Conservation (phyloP, 2,113 vertebrate species). For the Nymphicus hollandicus region DNA sequence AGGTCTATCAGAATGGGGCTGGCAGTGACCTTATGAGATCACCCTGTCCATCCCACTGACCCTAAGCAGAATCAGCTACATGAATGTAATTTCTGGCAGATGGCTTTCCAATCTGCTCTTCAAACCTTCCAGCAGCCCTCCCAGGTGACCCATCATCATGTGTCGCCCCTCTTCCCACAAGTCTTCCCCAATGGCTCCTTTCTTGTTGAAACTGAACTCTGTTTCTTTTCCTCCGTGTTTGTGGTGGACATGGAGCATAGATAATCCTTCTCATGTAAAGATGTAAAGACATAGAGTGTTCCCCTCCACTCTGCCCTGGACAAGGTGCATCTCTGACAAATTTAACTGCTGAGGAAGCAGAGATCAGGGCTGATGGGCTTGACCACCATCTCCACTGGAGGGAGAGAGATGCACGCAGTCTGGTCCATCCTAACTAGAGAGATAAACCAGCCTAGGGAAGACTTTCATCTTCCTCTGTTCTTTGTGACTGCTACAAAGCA, state of each 20-base stretch:
- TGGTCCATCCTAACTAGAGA: background rate
- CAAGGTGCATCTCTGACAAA: background rate
- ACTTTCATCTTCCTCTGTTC: background rate
- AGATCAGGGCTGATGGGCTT: background rate
- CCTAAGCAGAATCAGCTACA: background rate
- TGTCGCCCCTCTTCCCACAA: background rate
- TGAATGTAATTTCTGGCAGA: background rate
- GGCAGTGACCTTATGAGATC: background rate
- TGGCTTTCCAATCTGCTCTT: background rate
- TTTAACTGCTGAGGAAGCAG: background rate
- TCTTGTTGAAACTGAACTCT: background rate
- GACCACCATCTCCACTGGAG: background rate
- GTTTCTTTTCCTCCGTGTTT: background rate
- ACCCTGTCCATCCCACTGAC: background rate
- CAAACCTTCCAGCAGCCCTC: background rate
- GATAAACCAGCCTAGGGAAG: background rate
- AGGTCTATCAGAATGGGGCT: background rate
- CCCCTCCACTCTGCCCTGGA: background rate
- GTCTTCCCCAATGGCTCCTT: background rate
- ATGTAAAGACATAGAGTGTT: background rate
- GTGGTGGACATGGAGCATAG: background rate
- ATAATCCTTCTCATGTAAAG: background rate
- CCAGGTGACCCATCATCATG: background rate
- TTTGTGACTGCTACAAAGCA: background rate
- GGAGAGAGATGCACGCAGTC: background rate